Evolutionary conservation across 2,888 invertebrate genomes (phyloP).

Genomic region (Eilema griseolum): DNA sequence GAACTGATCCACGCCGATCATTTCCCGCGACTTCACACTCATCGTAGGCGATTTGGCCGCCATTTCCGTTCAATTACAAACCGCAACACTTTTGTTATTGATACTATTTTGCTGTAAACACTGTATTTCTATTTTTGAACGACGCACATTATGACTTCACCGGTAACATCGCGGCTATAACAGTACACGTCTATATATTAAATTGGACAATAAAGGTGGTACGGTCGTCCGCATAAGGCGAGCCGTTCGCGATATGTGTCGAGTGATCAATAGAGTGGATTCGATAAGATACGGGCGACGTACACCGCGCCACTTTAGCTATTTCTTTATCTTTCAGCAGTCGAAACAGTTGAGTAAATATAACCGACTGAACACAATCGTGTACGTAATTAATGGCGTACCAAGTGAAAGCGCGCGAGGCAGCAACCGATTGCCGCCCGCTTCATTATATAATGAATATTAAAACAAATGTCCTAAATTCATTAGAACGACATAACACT

Average conservation of each 20-base stretch:
- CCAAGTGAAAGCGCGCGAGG: slow-evolving; percentile 82
- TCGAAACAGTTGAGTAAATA: slow-evolving; percentile 85
- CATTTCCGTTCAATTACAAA: slow-evolving; percentile 85
- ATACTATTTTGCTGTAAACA: slow-evolving; percentile 85
- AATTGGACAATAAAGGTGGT: slow-evolving; percentile 84
- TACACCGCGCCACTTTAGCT: slow-evolving; percentile 74
- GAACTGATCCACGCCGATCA: slow-evolving; percentile 83
- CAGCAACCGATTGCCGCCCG: slow-evolving; percentile 69
- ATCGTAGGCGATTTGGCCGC: slow-evolving; percentile 82
- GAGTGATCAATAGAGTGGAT: slow-evolving; percentile 83
- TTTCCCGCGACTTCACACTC: slow-evolving; percentile 83
- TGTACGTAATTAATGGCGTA: slow-evolving; percentile 80
- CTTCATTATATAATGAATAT: slow-evolving; percentile 84
- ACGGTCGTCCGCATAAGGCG: slow-evolving; percentile 82
- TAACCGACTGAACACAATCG: slow-evolving; percentile 79
- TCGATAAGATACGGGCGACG: slow-evolving; percentile 83
- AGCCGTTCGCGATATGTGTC: slow-evolving; percentile 82
- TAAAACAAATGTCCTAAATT: slow-evolving; percentile 81
- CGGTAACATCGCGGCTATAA: slow-evolving; percentile 81
- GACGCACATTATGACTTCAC: slow-evolving; percentile 85
- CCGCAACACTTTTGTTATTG: slow-evolving; percentile 84
- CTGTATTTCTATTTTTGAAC: slow-evolving; percentile 83
- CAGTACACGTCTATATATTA: slow-evolving; percentile 77
- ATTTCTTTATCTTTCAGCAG: slow-evolving; percentile 84
- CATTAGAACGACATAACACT: slow-evolving; percentile 63